These are phyloP conservation scores for Styela clava DNA, from an alignment of 23 tunicate species.

Conservation along the genomic window DNA sequence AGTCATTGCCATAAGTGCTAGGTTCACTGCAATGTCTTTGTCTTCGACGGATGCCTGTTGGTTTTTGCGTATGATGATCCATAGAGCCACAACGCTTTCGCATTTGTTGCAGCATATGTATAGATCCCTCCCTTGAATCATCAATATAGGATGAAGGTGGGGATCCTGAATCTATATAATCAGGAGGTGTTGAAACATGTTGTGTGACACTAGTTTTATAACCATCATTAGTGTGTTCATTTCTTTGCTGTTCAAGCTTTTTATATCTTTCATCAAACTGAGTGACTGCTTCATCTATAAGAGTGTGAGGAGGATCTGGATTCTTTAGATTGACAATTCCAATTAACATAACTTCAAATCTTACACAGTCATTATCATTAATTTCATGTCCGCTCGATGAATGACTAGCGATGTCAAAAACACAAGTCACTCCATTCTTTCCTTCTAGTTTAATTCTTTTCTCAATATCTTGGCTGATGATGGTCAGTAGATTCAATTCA, in stretches of 20 bases:
- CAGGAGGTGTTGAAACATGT: slow-evolving; percentile 1
- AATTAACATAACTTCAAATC: slow-evolving; percentile 84
- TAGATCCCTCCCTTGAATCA: slow-evolving; percentile 37
- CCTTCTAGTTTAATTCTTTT: slow-evolving; percentile 1
- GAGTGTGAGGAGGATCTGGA: slow-evolving; percentile 42
- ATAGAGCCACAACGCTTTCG: slow-evolving; percentile 60
- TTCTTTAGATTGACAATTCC: slow-evolving; percentile 65
- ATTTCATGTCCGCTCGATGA: background rate
- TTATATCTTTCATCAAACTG: slow-evolving; percentile 60
- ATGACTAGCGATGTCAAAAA: background rate
- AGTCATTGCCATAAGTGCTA: slow-evolving; percentile 31
- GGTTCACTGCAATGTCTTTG: slow-evolving; percentile 80
- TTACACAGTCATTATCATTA: slow-evolving; percentile 28
- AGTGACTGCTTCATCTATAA: slow-evolving; percentile 74
- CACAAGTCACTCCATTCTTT: slow-evolving; percentile 7
- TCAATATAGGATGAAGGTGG: slow-evolving; percentile 16
- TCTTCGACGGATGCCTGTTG: slow-evolving; percentile 23
- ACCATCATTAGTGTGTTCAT: background rate
- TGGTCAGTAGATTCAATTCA: background rate
- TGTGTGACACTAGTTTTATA: background rate
- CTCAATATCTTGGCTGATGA: background rate
- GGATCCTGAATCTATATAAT: background rate
- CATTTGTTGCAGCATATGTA: slow-evolving; percentile 10
- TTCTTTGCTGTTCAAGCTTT: slow-evolving; percentile 14
- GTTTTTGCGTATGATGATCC: slow-evolving; percentile 19